phyloP scores from a whole-genome alignment of 2,888 invertebrate genomes.

The Monopis laevigella region DNA sequence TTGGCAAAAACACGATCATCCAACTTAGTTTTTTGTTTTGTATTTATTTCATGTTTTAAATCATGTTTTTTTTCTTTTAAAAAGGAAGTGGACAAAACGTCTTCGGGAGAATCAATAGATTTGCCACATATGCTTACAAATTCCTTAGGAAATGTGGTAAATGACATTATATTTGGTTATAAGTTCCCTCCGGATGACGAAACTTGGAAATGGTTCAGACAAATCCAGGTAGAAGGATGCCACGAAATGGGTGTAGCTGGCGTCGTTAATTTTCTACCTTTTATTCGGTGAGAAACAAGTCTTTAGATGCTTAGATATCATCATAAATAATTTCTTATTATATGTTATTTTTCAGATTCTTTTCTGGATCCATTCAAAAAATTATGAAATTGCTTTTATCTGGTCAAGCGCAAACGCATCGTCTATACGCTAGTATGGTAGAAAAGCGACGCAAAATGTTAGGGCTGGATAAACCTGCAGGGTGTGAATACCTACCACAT shows the following conservation, averaged over 20 bases:
- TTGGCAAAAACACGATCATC: slow-evolving; percentile 27
- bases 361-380: slow-evolving; percentile 69
- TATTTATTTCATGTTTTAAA: slow-evolving; percentile 2
- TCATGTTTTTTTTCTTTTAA: too few relatives aligned
- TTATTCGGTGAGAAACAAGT: slow-evolving; percentile 67
- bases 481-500: slow-evolving; percentile 37
- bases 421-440: slow-evolving; percentile 75
- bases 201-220: slow-evolving; percentile 80
- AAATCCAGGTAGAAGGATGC: slow-evolving; percentile 84
- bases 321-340: background rate
- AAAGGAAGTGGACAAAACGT: slow-evolving; percentile 39
- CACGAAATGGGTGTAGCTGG: slow-evolving; percentile 85
- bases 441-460: slow-evolving; percentile 55
- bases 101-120: slow-evolving; percentile 43
- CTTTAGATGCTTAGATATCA: background rate
- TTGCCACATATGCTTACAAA: slow-evolving; percentile 69
- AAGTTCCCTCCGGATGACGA: slow-evolving; percentile 74
- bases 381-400: slow-evolving; percentile 72
- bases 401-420: slow-evolving; percentile 78
- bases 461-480: slow-evolving; percentile 32
- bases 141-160: slow-evolving; percentile 79
- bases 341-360: slow-evolving; percentile 50
- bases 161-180: slow-evolving; percentile 80
- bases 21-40: slow-evolving; percentile 27
- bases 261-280: slow-evolving; percentile 85